A percentile compares a stretch with the other conserved stretches of the same genome.
Conservation (phyloP, 2,888 invertebrate species). For the Noctua janthina region DNA sequence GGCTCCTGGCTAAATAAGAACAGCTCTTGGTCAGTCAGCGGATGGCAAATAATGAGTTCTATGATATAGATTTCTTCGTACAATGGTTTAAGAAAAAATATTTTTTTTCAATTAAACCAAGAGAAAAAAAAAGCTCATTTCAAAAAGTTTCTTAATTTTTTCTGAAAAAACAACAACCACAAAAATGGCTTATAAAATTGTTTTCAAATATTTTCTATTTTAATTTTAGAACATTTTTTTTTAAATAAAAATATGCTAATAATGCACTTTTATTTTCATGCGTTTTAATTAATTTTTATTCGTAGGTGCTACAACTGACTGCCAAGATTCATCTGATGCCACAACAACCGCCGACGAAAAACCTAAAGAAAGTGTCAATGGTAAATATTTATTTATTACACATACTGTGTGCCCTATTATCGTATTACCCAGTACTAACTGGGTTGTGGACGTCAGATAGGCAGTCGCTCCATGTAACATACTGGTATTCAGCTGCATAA, state of each 20-base stretch:
- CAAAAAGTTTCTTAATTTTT: neutral
- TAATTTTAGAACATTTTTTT: neutral
- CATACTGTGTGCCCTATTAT: neutral
- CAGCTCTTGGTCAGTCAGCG: neutral
- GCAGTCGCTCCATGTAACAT: neutral
- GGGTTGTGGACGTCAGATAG: neutral
- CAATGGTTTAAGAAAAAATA: neutral
- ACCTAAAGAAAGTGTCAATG: constrained; percentile 84
- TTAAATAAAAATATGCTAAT: neutral
- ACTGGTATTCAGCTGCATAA: neutral
- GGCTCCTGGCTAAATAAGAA: neutral
- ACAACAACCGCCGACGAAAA: constrained; percentile 87
- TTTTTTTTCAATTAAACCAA: neutral
- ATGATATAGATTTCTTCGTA: neutral
- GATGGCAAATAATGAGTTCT: neutral
- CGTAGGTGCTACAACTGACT: constrained; percentile 84
- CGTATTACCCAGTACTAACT: neutral
- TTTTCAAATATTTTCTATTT: neutral
- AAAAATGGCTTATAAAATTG: neutral
- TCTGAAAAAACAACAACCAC: neutral
- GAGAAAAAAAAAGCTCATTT: neutral
- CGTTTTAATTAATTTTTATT: neutral
- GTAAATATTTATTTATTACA: constrained; percentile 66
- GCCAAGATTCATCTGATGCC: constrained; percentile 90
- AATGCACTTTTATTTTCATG: neutral